Evolutionary conservation across 2,113 vertebrate species (phyloP), one percentile per base, ranked within the genome.

Genomic region (Charadrius vociferus): DNA sequence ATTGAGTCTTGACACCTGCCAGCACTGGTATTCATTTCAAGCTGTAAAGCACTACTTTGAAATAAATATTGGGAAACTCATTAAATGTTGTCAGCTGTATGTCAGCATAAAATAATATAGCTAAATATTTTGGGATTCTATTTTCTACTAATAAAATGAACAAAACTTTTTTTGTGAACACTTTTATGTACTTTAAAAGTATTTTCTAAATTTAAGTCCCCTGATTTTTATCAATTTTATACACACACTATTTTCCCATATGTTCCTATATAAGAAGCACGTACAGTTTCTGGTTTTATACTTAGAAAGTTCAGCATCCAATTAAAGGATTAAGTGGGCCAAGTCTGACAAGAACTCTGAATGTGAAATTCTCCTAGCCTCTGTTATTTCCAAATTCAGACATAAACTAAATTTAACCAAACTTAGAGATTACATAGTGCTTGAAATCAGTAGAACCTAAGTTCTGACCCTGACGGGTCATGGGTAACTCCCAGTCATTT

Each of bases 1-100:
- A 37, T 73, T 94, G 96, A 95, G 56, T 88, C 93, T 96, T 96
- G 93, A 97, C 97, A 97, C 97, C 97, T 98, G 97, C 94, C 95
- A 94, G 67, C 71, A 18, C 85, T 92, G 85, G 95, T 98, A 63
- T 98, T 94, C 65, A 95, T 98, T 97, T 97, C 98, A 98, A 92
- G 80, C 93, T 94, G n/a, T 97, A 98, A 97, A 98, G 75, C 78
- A 29, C 43, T 71, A 49, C 83, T 97, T 95, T 96, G 96, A 97
- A 98, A 97, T 96, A 96, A 97, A 93, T 96, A 95, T 92, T 95
- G 93, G 65, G 47, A 77, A 95, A 86, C 75, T 97, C 93, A 93
- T 98, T 97, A 94, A 96, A 94, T 97, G 50, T 80, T 94, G 89
- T 97, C 93, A 96, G 56, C 62, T 95, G 62, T 88, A 59, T 87